Conservation (phyloP, 2,888 invertebrate genomes). For the Caradrina kadenii region DNA sequence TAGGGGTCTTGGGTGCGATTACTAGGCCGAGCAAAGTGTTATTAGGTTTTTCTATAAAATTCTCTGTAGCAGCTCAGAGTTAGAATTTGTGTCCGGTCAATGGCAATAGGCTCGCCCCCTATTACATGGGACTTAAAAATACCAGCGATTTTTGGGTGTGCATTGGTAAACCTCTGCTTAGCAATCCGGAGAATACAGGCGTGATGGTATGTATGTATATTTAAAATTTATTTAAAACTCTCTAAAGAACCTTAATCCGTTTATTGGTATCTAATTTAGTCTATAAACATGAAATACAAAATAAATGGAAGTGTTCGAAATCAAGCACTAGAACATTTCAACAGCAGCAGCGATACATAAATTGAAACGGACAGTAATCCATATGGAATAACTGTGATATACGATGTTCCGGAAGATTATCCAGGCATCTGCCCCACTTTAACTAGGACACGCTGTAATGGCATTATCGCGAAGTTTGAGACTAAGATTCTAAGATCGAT, state of each 20-base stretch:
- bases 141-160: too few species aligned
- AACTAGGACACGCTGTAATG: constrained; percentile 48
- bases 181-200: too few species aligned
- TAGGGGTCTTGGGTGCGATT: too few species aligned
- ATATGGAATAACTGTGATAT: constrained; percentile 57
- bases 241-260: constrained; percentile 18
- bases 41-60: too few species aligned
- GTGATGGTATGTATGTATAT: too few species aligned
- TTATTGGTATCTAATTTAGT: constrained; percentile 33
- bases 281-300: constrained; percentile 33
- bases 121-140: too few species aligned
- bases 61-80: too few species aligned
- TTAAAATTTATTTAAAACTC: not conserved
- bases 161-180: too few species aligned
- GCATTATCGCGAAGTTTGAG: constrained; percentile 55
- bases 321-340: constrained; percentile 45
- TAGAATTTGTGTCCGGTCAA: too few species aligned
- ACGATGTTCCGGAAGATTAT: constrained; percentile 54
- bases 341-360: constrained; percentile 48
- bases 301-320: constrained; percentile 41
- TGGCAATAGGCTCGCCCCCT: too few species aligned
- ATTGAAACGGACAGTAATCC: constrained; percentile 60
- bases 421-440: constrained; percentile 57
- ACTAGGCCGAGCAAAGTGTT: too few species aligned
- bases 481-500: constrained; percentile 56